These are phyloP conservation scores for human (Homo sapiens) DNA, from an alignment of 2,113 vertebrate genomes.

Conservation along the genomic window DNA sequence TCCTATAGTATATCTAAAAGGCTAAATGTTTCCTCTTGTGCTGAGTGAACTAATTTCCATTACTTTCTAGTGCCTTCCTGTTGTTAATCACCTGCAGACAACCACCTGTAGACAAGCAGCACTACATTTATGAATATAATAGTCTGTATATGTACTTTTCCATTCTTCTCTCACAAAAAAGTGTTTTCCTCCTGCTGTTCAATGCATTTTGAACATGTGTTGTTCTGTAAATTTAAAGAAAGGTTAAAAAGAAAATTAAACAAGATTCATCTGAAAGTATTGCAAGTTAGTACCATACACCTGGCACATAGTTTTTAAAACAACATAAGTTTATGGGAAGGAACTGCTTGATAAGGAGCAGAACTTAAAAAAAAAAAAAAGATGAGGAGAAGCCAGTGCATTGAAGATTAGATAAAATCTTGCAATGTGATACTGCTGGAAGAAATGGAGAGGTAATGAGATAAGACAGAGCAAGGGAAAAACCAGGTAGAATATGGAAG, in stretches of 20 bases:
- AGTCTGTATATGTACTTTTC: background rate
- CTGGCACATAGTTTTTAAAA: background rate
- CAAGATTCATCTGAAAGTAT: conserved; percentile 37
- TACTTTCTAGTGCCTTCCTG: background rate
- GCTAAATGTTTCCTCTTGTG: conserved; percentile 28
- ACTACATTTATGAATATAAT: conserved; percentile 23
- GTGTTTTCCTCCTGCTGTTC: conserved; percentile 18
- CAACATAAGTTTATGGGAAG: conserved; percentile 36
- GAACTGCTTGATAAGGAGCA: conserved; percentile 47
- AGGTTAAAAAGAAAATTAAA: conserved; percentile 67
- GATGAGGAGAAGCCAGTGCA: background rate
- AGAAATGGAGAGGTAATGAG: conserved; percentile 31
- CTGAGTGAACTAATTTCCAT: background rate
- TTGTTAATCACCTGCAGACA: background rate
- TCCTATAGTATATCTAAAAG: conserved; percentile 4
- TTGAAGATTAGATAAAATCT: conserved; percentile 37
- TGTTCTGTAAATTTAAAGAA: conserved; percentile 41
- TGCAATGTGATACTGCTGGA: background rate
- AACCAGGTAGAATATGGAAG: background rate
- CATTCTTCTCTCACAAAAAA: background rate
- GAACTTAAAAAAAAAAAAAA: background rate
- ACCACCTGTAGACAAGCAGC: conserved; percentile 27
- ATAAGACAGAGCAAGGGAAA: background rate
- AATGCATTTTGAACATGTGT: conserved; percentile 22
- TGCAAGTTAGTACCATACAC: background rate